phyloP scores from a whole-genome alignment of 2,113 vertebrate genomes.

The Picathartes gymnocephalus region DNA sequence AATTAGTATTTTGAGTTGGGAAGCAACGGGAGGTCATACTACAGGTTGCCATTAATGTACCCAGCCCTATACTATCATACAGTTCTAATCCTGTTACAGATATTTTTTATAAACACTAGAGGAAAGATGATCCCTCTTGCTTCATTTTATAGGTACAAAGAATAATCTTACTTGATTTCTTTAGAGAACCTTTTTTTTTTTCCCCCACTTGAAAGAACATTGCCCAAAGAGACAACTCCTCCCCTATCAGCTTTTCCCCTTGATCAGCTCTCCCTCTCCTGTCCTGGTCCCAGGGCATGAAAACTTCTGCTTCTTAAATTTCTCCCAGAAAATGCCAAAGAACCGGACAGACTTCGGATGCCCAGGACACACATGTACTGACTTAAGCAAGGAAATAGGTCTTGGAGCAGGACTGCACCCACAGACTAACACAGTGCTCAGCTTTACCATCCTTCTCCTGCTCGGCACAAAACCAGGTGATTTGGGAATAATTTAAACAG shows the following conservation, averaged over 20 bases:
- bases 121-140: background rate
- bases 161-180: background rate
- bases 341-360: rapidly evolving
- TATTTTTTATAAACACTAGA: background rate
- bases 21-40: background rate
- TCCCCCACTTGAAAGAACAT: background rate
- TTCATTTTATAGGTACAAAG: conserved; percentile 4
- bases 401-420: background rate
- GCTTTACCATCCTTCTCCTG: background rate
- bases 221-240: background rate
- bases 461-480: background rate
- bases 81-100: background rate
- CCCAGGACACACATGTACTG: background rate
- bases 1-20: conserved; percentile 16
- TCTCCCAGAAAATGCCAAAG: background rate
- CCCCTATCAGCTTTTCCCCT: background rate
- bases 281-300: background rate
- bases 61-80: background rate
- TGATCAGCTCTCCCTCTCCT: background rate
- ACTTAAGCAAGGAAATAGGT: background rate
- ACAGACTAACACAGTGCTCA: background rate
- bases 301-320: background rate
- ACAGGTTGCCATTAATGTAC: background rate
- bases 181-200: background rate
- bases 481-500: background rate